A percentile compares a stretch with the other conserved stretches of the same genome.
These are phyloP conservation scores for Baronia brevicornis DNA, from an alignment of 2,888 invertebrate genomes.

Conservation along the genomic window DNA sequence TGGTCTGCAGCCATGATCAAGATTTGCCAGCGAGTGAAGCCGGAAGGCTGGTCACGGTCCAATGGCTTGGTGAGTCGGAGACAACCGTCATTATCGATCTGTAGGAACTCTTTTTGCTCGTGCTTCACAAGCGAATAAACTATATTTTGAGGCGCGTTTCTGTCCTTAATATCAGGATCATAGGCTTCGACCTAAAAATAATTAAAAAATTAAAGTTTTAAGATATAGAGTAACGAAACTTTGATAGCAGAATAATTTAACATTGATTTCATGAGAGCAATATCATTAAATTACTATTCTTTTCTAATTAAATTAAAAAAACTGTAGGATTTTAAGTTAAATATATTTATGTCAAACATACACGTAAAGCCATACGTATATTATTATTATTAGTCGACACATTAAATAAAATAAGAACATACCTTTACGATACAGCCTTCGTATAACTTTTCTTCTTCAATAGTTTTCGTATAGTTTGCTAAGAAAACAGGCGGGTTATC, in stretches of 20 bases:
- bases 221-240: too few relatives aligned
- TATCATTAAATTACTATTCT: too few relatives aligned
- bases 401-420: conserved; percentile 22
- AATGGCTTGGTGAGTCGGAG: conserved; percentile 83
- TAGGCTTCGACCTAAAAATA: conserved; percentile 79
- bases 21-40: conserved; percentile 87
- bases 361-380: neutral
- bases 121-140: conserved; percentile 84
- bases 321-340: too few relatives aligned
- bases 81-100: conserved; percentile 85
- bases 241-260: too few relatives aligned
- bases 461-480: conserved; percentile 82
- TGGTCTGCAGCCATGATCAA: conserved; percentile 85
- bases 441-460: conserved; percentile 83
- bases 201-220: conserved; percentile 1
- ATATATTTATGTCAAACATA: conserved; percentile 1
- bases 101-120: conserved; percentile 81
- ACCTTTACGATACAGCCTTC: conserved; percentile 82
- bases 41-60: conserved; percentile 92
- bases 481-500: conserved; percentile 93
- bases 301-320: too few relatives aligned
- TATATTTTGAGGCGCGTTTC: conserved; percentile 84
- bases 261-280: too few relatives aligned
- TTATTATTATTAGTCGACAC: too few relatives aligned
- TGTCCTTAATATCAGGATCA: conserved; percentile 89